These are phyloP conservation scores for Macaria notata DNA, from an alignment of 2,888 invertebrate species.

Conservation along the genomic window DNA sequence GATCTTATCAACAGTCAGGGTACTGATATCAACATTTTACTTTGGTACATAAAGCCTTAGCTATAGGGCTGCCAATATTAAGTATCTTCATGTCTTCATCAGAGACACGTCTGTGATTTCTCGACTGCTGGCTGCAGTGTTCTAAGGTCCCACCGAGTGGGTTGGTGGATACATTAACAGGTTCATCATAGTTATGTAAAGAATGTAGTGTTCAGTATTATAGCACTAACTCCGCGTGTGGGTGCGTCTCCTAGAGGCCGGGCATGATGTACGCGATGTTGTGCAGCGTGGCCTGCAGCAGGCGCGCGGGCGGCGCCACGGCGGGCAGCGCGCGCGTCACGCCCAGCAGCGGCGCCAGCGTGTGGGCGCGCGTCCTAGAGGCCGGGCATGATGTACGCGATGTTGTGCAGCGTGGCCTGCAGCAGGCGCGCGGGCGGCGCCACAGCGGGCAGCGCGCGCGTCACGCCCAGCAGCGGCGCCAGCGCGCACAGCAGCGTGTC, in stretches of 20 bases:
- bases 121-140: too few relatives aligned
- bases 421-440: constrained; percentile 81
- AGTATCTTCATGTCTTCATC: too few relatives aligned
- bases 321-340: constrained; percentile 92
- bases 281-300: constrained; percentile 88
- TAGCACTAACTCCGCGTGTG: too few relatives aligned
- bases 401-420: constrained; percentile 92
- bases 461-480: constrained; percentile 93
- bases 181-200: too few relatives aligned
- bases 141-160: too few relatives aligned
- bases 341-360: constrained; percentile 91
- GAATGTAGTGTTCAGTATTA: too few relatives aligned
- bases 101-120: too few relatives aligned
- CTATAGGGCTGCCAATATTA: too few relatives aligned
- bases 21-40: too few relatives aligned
- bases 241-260: constrained; percentile 42
- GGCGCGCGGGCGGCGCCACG: constrained; percentile 82
- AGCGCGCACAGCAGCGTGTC: constrained; percentile 96
- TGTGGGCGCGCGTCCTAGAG: constrained; percentile 33
- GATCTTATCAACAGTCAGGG: too few relatives aligned
- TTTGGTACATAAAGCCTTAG: too few relatives aligned
- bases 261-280: constrained; percentile 97
- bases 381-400: constrained; percentile 94
- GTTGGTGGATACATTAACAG: too few relatives aligned
- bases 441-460: constrained; percentile 90